A percentile compares a stretch with the other conserved stretches of the same genome.
Evolutionary conservation across 2,113 vertebrate genomes (phyloP).

Genomic region (Cynocephalus volans): DNA sequence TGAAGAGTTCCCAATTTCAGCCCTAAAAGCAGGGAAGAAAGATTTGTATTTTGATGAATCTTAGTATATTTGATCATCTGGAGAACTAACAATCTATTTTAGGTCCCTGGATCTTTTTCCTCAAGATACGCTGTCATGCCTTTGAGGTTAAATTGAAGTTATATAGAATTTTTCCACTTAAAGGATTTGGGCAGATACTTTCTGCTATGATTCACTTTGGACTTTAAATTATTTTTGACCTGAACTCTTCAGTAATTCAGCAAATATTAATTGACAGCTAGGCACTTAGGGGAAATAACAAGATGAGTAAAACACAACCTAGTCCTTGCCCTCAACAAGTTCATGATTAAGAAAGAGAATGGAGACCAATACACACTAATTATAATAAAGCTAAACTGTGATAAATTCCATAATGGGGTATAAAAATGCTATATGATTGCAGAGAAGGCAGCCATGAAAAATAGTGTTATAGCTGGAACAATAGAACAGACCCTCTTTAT

Average conservation of each 20-base stretch:
- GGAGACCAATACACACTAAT: slow-evolving; percentile 22
- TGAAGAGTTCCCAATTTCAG: slow-evolving; percentile 25
- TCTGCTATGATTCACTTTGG: slow-evolving; percentile 61
- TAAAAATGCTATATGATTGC: slow-evolving; percentile 27
- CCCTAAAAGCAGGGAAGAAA: not conserved
- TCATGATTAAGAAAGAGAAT: slow-evolving; percentile 50
- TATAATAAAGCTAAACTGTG: not conserved
- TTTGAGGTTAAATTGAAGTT: slow-evolving; percentile 56
- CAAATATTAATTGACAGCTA: slow-evolving; percentile 54
- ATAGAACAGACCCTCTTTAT: slow-evolving; percentile 28
- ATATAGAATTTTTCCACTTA: slow-evolving; percentile 47
- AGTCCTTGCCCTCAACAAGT: not conserved
- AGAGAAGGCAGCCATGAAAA: slow-evolving; percentile 48
- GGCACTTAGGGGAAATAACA: slow-evolving; percentile 11
- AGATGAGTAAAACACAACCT: slow-evolving; percentile 49
- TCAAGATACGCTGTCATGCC: not conserved
- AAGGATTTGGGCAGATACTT: slow-evolving; percentile 40
- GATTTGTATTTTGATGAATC: slow-evolving; percentile 57
- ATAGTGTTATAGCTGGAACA: not conserved
- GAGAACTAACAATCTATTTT: not conserved
- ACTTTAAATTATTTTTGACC: slow-evolving; percentile 61
- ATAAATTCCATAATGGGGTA: not conserved
- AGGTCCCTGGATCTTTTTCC: slow-evolving; percentile 43
- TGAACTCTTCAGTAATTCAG: slow-evolving; percentile 70
- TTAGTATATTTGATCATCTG: slow-evolving; percentile 37